Percentiles rank a stretch among this genome's conserved stretches.
phyloP scores from a whole-genome alignment of 2,113 vertebrate genomes.

The Dicaeum eximium region DNA sequence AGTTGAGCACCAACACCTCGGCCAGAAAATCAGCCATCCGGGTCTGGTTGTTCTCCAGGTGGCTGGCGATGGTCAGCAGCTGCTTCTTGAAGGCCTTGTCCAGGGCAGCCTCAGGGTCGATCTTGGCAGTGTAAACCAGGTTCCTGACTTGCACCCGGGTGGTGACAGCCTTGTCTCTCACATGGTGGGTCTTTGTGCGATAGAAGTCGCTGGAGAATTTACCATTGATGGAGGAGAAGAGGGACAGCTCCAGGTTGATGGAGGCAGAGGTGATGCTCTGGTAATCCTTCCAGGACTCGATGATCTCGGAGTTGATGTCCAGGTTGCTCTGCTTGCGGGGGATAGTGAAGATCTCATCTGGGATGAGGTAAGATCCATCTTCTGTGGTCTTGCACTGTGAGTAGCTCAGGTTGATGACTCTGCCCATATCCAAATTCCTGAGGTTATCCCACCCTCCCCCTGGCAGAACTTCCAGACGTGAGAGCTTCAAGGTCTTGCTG shows the following conservation, averaged over 20 bases:
- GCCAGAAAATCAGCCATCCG: slow-evolving; percentile 78
- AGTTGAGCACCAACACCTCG: slow-evolving; percentile 84
- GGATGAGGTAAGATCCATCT: slow-evolving; percentile 85
- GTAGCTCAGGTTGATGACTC: slow-evolving; percentile 84
- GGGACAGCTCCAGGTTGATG: slow-evolving; percentile 81
- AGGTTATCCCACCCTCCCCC: slow-evolving; percentile 95
- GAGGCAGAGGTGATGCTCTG: slow-evolving; percentile 77
- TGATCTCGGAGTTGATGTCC: slow-evolving; percentile 86
- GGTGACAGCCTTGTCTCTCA: slow-evolving; percentile 77
- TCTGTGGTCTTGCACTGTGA: slow-evolving; percentile 84
- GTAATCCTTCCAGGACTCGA: slow-evolving; percentile 83
- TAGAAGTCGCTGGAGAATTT: slow-evolving; percentile 82
- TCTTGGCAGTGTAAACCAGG: slow-evolving; percentile 82
- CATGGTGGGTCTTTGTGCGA: slow-evolving; percentile 85
- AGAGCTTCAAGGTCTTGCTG: slow-evolving; percentile 58
- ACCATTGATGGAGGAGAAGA: slow-evolving; percentile 74
- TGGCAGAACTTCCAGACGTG: slow-evolving; percentile 84
- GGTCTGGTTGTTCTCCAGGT: slow-evolving; percentile 89
- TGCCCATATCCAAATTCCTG: slow-evolving; percentile 85
- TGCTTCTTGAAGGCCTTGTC: slow-evolving; percentile 76
- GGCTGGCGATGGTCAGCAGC: slow-evolving; percentile 76
- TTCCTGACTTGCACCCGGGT: slow-evolving; percentile 85
- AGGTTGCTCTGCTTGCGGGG: slow-evolving; percentile 83
- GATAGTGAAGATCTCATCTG: slow-evolving; percentile 84
- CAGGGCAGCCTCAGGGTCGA: slow-evolving; percentile 74